Base-by-base conservation (phyloP, 2,888 invertebrate genomes). In the Harpagoxenus sublaevis region DNA sequence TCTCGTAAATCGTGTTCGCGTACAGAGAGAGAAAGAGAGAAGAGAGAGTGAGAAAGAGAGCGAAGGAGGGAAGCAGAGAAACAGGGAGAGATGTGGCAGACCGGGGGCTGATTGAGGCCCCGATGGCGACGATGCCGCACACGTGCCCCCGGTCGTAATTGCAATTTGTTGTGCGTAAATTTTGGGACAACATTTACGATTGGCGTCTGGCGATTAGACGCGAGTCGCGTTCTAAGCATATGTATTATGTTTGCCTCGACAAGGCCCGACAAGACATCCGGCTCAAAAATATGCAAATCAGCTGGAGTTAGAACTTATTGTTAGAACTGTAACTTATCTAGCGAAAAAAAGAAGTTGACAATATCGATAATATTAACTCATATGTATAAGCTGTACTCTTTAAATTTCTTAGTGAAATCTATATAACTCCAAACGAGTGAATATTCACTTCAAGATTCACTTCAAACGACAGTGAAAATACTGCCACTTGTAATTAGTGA, bases 1-100 rank as follows among this genome's bases (percentile, higher is more conserved):
- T 85, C 73, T 87, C 90, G 83, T 87, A 90, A 90, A 90, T 90
- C 89, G 87, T 84, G 45, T 62, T 15, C 51, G 9, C 6, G 12
- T 5, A 51, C n/a, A 66, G 8, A 51, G 35, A 57, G 6, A 78
- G n/a, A 57, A 3, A 55, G 39, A 15, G 8, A 55, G n/a, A 48
- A 9, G 23, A 62, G 10, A 45, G 53, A 70, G 31, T 62, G 35
- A 6, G 31, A 48, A 4, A 35, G 28, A 18, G 39, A 63, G 3
- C 18, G 39, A 18, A 0, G 6, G 10, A 73, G 35, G 35, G 35
- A 6, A 6, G 35, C 35, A n/a, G 18, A 23, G 9, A 35, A 28
- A 5, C 5, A 9, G 23, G 62, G 10, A 45, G 53, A 70, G 31
- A 74, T 6, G 31, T 60, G 42, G 42, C 18, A 62, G 68, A 65